Evolutionary conservation across 2,888 invertebrate genomes (phyloP).

Genomic region (Melieria crassipennis): DNA sequence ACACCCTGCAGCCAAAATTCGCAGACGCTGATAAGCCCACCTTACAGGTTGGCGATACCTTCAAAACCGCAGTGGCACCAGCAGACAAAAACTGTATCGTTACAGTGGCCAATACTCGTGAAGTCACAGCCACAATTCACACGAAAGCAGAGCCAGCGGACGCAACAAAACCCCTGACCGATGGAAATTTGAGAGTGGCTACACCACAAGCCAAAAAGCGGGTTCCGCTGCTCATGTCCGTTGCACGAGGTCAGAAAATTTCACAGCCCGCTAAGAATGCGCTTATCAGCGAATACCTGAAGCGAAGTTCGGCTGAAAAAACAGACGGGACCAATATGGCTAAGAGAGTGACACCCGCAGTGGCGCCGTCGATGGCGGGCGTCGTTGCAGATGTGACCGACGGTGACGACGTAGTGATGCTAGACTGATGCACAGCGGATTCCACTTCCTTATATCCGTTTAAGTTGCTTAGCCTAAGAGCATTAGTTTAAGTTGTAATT

Average conservation of each 20-base stretch:
- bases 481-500: too few relatives aligned
- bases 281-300: conserved; percentile 53
- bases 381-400: conserved; percentile 22
- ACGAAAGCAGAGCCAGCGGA: conserved; percentile 17
- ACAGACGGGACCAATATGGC: background rate
- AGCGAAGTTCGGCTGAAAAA: conserved; percentile 15
- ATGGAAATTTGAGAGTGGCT: too few relatives aligned
- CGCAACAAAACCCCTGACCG: background rate
- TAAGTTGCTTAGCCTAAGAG: too few relatives aligned
- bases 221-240: conserved; percentile 63
- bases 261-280: conserved; percentile 58
- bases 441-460: background rate
- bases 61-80: background rate
- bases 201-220: conserved; percentile 50
- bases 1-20: conserved; percentile 61
- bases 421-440: conserved; percentile 42
- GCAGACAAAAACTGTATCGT: conserved; percentile 2
- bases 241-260: conserved; percentile 58
- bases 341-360: conserved; percentile 8
- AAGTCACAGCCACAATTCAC: conserved; percentile 11
- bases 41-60: conserved; percentile 21
- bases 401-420: conserved; percentile 47
- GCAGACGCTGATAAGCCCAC: conserved; percentile 36
- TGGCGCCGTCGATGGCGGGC: background rate
- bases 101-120: background rate